A percentile compares a stretch with the other conserved stretches of the same genome.
Evolutionary conservation across 53 echinoderm and acorn worm genomes (phyloP).

Genomic region (Actinopyga echinites): DNA sequence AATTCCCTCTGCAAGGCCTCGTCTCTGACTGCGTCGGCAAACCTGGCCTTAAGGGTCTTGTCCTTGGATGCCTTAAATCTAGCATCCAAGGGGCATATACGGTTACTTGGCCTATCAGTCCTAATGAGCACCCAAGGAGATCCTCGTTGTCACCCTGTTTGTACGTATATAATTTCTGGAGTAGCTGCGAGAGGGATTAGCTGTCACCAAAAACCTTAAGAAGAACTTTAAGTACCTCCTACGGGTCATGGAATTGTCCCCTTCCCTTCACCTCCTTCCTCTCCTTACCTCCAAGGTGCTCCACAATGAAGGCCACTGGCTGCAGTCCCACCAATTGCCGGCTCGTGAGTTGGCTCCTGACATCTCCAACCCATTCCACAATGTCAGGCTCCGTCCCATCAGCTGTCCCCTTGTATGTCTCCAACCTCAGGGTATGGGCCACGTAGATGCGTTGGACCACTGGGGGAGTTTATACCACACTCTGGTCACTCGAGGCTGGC

Average conservation of each 20-base stretch:
- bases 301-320: constrained; percentile 43
- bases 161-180: constrained; percentile 61
- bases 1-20: no score
- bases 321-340: background rate
- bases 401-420: constrained; percentile 24
- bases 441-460: background rate
- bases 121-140: constrained; percentile 56
- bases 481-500: background rate
- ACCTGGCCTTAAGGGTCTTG: no score
- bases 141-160: constrained; percentile 42
- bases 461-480: background rate
- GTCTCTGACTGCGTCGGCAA: constrained; percentile 55
- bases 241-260: constrained; percentile 22
- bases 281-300: constrained; percentile 45
- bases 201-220: constrained; percentile 65
- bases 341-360: constrained; percentile 39
- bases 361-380: constrained; percentile 45
- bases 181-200: constrained; percentile 43
- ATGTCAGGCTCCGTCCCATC: constrained; percentile 4
- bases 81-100: constrained; percentile 11
- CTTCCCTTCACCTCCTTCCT: constrained; percentile 57
- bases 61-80: background rate
- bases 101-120: constrained; percentile 32
- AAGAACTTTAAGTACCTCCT: no score
- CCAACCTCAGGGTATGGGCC: constrained; percentile 39